Evolutionary conservation across 2,888 invertebrate species (phyloP).

Genomic region (Gnatocerus cornutus): DNA sequence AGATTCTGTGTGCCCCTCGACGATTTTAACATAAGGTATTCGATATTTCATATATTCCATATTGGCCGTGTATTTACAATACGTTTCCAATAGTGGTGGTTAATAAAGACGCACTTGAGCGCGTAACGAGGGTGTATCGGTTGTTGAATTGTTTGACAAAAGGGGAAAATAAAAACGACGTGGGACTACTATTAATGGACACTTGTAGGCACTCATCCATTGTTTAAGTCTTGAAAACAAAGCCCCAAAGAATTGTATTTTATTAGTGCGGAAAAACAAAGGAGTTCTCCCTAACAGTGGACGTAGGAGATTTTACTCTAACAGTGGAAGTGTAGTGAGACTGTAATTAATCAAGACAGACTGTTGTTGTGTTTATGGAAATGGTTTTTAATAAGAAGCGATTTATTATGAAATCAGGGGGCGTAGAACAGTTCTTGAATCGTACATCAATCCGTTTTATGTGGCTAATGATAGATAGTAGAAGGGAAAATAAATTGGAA

Average conservation of each 20-base stretch:
- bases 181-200: no score
- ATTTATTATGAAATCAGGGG: constrained; percentile 40
- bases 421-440: constrained; percentile 34
- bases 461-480: constrained; percentile 62
- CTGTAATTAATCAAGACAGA: neutral
- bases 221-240: no score
- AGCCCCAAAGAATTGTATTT: no score
- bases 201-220: no score
- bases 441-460: constrained; percentile 54
- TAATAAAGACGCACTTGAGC: constrained; percentile 31
- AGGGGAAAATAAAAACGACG: no score
- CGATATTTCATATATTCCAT: constrained; percentile 49
- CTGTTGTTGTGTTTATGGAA: constrained; percentile 6
- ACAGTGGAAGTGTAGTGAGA: no score
- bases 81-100: constrained; percentile 14
- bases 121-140: neutral
- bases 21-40: constrained; percentile 58
- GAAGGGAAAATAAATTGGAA: constrained; percentile 63
- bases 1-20: constrained; percentile 60
- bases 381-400: constrained; percentile 33
- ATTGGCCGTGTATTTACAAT: constrained; percentile 40
- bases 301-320: no score
- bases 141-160: no score
- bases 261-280: no score
- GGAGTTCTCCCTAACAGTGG: no score